Conservation (phyloP, 2,113 vertebrate genomes). For the Callithrix jacchus region DNA sequence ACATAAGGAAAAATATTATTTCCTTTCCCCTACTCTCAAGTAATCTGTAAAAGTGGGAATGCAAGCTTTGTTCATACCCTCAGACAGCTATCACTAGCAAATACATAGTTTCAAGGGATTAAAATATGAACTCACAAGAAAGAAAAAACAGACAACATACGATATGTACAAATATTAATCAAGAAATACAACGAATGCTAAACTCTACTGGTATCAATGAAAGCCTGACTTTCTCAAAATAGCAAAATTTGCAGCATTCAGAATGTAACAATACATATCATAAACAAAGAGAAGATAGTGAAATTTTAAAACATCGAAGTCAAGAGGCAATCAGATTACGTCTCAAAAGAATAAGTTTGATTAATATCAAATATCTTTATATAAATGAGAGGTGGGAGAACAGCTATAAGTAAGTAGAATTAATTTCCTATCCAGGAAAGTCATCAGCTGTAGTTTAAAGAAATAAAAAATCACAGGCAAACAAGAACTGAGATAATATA, state of each 20-base stretch:
- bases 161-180: background rate
- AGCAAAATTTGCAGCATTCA: background rate
- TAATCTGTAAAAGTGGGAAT: background rate
- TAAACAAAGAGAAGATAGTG: background rate
- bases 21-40: background rate
- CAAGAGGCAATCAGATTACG: background rate
- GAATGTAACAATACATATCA: background rate
- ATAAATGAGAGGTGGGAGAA: background rate
- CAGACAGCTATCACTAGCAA: background rate
- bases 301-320: constrained; percentile 11
- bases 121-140: background rate
- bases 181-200: background rate
- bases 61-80: background rate
- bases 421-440: background rate
- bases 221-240: background rate
- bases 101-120: background rate
- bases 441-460: background rate
- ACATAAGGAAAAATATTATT: background rate
- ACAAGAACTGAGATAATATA: background rate
- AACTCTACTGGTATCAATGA: background rate
- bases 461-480: background rate
- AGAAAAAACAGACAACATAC: background rate
- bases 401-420: background rate
- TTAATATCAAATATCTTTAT: background rate
- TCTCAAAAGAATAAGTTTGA: background rate